Conservation (phyloP, 2,888 invertebrate species). For the Thera obeliscata region DNA sequence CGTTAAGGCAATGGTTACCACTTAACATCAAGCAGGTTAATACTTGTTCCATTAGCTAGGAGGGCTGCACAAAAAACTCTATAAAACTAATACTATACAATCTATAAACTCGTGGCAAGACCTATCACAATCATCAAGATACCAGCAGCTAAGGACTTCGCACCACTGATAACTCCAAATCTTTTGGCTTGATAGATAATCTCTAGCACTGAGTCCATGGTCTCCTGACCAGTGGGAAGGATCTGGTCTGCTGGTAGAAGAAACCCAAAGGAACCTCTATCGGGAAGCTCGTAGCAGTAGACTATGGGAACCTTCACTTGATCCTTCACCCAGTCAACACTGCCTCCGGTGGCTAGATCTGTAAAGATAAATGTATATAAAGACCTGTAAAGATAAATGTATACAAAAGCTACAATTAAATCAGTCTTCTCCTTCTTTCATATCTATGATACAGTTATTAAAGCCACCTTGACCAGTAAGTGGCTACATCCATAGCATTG, state of each 20-base stretch:
- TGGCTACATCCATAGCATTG: too few relatives aligned
- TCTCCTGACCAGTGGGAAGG: slow-evolving; percentile 78
- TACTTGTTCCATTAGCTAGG: too few relatives aligned
- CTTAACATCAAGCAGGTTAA: too few relatives aligned
- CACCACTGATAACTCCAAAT: slow-evolving; percentile 49
- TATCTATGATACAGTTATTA: too few relatives aligned
- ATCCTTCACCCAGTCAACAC: slow-evolving; percentile 69
- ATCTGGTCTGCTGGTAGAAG: slow-evolving; percentile 85
- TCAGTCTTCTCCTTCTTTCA: too few relatives aligned
- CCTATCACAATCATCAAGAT: slow-evolving; percentile 6
- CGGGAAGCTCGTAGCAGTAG: slow-evolving; percentile 80
- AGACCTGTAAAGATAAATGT: neutral
- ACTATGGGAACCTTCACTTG: slow-evolving; percentile 58
- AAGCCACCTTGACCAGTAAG: too few relatives aligned
- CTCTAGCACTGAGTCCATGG: slow-evolving; percentile 75
- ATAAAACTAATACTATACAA: neutral
- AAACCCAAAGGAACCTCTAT: slow-evolving; percentile 84
- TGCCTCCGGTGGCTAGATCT: slow-evolving; percentile 71
- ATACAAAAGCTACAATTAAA: neutral
- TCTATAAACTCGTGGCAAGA: neutral
- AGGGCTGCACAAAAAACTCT: too few relatives aligned
- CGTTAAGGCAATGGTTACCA: too few relatives aligned
- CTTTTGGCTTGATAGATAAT: slow-evolving; percentile 62
- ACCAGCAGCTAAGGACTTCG: slow-evolving; percentile 6
- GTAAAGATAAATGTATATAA: slow-evolving; percentile 14